phyloP scores from a whole-genome alignment of 1,140 invertebrate species.

The Spodoptera litura region DNA sequence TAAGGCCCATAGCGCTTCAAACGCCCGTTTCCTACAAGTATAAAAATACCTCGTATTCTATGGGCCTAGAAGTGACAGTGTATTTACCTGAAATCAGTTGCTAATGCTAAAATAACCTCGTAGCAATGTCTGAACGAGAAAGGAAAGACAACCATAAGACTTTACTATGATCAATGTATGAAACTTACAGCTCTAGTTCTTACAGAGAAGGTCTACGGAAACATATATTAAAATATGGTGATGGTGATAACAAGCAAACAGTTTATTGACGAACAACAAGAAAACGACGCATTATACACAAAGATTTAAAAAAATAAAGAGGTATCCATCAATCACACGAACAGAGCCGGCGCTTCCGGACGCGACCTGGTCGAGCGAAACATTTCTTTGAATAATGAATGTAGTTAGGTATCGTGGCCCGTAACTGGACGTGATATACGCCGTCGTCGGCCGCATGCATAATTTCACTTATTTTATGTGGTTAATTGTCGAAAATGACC shows the following conservation, averaged over 20 bases:
- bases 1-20: too few relatives aligned
- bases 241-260: conserved; percentile 17
- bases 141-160: too few relatives aligned
- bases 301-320: conserved; percentile 78
- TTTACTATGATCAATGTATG: too few relatives aligned
- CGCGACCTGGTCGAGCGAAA: conserved; percentile 80
- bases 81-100: too few relatives aligned
- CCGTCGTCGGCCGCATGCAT: conserved; percentile 85
- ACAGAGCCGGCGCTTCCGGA: conserved; percentile 80
- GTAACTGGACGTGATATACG: conserved; percentile 86
- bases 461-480: conserved; percentile 86
- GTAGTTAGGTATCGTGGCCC: conserved; percentile 82
- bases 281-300: conserved; percentile 61
- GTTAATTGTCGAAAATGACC: conserved; percentile 86
- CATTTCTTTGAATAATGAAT: conserved; percentile 86
- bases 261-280: conserved; percentile 29
- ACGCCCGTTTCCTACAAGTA: too few relatives aligned
- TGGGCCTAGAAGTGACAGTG: too few relatives aligned
- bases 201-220: too few relatives aligned
- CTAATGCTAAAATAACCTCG: too few relatives aligned
- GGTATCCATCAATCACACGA: conserved; percentile 83
- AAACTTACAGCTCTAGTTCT: too few relatives aligned
- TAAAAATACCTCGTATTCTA: too few relatives aligned
- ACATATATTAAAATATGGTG: neutral
- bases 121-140: too few relatives aligned